A percentile compares a stretch with the other conserved stretches of the same genome.
Evolutionary conservation across 2,113 vertebrate genomes (phyloP).

Genomic region (Hypanus sabinus): DNA sequence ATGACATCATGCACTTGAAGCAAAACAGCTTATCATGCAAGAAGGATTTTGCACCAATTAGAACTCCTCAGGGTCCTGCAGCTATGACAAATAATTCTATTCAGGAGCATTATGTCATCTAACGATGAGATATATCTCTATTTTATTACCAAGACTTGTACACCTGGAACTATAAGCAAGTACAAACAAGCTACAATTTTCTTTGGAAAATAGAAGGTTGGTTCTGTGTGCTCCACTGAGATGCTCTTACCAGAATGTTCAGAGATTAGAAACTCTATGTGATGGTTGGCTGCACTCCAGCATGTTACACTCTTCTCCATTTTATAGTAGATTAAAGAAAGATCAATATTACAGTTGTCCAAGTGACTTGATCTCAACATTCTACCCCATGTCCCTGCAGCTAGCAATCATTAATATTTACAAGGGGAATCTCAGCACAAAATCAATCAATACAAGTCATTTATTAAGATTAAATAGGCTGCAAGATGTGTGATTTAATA

Average conservation of each 20-base stretch:
- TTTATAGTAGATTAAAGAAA: not conserved
- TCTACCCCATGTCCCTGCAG: not conserved
- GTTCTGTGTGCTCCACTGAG: not conserved
- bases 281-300: not conserved
- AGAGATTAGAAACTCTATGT: not conserved
- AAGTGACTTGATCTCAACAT: constrained; percentile 18
- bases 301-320: not conserved
- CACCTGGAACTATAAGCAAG: not conserved
- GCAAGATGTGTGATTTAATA: not conserved
- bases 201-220: no score
- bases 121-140: not conserved
- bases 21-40: not conserved
- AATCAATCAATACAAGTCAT: constrained; percentile 10
- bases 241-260: not conserved
- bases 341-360: constrained; percentile 15
- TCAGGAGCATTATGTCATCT: not conserved
- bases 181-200: not conserved
- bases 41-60: constrained; percentile 7
- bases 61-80: not conserved
- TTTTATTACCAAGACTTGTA: not conserved
- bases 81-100: constrained; percentile 9
- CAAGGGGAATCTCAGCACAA: not conserved
- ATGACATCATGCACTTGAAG: not conserved
- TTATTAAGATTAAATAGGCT: constrained; percentile 18
- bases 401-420: constrained; percentile 32